Base-by-base conservation (phyloP, 2,888 invertebrate species). In the Beris chalybata region DNA sequence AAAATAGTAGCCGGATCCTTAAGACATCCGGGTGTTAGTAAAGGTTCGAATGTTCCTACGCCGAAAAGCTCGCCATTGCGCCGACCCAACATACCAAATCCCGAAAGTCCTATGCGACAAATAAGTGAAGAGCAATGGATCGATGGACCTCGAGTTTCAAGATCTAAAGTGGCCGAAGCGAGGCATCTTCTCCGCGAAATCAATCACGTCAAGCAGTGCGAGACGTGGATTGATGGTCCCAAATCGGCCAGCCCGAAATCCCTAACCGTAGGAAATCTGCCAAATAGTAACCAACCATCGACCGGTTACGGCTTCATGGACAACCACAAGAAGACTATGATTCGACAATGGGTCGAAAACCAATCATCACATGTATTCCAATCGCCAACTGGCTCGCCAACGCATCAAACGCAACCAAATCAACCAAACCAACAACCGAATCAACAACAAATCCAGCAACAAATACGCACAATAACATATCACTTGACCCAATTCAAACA, bases 151-250 rank as follows among this genome's bases (percentile, higher is more conserved):
- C 86, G 94, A 76, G 92, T 95, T 74, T 92, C 91, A 0, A 89
- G 90, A 75, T 90, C 89, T 15, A 91, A 90, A 79, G 87, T 91
- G 61, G 92, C 91, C 2, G 92, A 92, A 79, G 92, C 90, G 0
- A 82, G 92, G 55, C 91, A 91, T 76, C 84, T 92, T 71, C 85
- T 91, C 76, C 90, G 91, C 74, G 91, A 92, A 79, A 85, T 89
- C 1, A 87, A 84, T 74, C 86, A 91, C 77, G 84, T 86, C 4
- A 91, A 91, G 75, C 91, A 93, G 79, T 84, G 89, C 53, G 97
- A 96, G 81, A 94, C 93, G 3, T 97, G 97, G 97, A 91, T 97
- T 64, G 97, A 97, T 78, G 97, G 97, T 0, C 97, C 97, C 1
- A 90, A 92, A 85, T 90, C 91, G 73, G 82, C 82, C 74, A 82